These are phyloP conservation scores for Thaleichthys pacificus DNA, from an alignment of 2,797 vertebrate species.

Conservation along the genomic window DNA sequence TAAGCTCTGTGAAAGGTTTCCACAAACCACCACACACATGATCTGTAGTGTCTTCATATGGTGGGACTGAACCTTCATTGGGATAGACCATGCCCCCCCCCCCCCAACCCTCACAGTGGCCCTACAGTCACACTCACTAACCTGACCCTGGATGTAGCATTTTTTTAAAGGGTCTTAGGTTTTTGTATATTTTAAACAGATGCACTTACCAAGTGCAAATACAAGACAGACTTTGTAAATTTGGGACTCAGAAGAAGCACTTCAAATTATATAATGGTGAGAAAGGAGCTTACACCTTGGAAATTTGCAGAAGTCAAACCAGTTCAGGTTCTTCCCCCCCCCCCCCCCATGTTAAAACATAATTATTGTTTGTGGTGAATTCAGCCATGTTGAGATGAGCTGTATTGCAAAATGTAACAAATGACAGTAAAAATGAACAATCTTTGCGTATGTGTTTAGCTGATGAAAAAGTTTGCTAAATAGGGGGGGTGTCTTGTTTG, in stretches of 20 bases:
- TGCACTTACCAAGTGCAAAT: conserved; percentile 67
- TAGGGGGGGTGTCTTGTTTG: background rate
- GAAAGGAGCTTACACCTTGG: conserved; percentile 62
- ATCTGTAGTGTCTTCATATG: conserved; percentile 65
- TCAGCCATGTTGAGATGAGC: background rate
- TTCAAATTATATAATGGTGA: conserved; percentile 47
- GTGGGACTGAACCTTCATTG: conserved; percentile 72
- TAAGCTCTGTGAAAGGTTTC: conserved; percentile 70
- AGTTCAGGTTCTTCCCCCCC: background rate
- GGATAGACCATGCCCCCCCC: conserved; percentile 26
- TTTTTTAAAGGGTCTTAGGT: conserved; percentile 68
- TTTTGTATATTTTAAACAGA: conserved; percentile 70
- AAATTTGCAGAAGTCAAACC: conserved; percentile 2
- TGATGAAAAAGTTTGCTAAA: conserved; percentile 10
- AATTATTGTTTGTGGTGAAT: background rate
- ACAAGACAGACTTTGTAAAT: conserved; percentile 65
- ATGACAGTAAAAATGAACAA: background rate
- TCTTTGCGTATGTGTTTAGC: conserved; percentile 13
- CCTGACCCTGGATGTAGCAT: conserved; percentile 79
- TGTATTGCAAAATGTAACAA: background rate
- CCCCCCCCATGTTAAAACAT: background rate
- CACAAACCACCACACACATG: conserved; percentile 23
- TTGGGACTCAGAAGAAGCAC: conserved; percentile 67
- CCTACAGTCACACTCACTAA: conserved; percentile 78
- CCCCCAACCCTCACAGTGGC: conserved; percentile 61